These are phyloP conservation scores for Enteromius fasciolatus DNA, from an alignment of 2,797 vertebrate genomes.

Conservation along the genomic window DNA sequence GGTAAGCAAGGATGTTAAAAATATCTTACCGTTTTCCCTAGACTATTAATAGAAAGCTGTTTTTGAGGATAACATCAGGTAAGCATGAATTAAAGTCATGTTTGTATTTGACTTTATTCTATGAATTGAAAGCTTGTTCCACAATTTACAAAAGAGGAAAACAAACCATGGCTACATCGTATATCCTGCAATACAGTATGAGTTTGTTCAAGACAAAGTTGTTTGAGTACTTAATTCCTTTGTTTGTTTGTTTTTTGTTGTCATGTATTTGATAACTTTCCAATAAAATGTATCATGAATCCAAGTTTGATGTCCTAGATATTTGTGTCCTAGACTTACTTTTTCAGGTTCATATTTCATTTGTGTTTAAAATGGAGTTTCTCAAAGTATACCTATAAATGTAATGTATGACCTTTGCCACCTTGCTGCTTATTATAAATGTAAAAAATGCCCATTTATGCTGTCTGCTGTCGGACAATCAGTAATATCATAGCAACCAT, in stretches of 20 bases:
- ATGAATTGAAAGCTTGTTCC: slow-evolving; percentile 68
- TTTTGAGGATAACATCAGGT: slow-evolving; percentile 1
- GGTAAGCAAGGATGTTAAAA: slow-evolving; percentile 81
- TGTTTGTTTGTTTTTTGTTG: slow-evolving; percentile 45
- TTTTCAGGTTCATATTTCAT: slow-evolving; percentile 62
- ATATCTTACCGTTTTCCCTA: neutral
- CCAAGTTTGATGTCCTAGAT: slow-evolving; percentile 67
- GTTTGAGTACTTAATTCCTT: slow-evolving; percentile 38
- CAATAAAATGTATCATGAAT: slow-evolving; percentile 76
- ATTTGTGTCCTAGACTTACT: slow-evolving; percentile 69
- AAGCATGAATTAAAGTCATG: slow-evolving; percentile 5
- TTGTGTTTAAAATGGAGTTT: neutral
- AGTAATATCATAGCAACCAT: slow-evolving; percentile 9
- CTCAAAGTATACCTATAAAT: neutral
- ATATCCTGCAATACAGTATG: neutral
- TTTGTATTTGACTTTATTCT: neutral
- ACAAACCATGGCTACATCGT: slow-evolving; percentile 53
- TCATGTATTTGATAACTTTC: slow-evolving; percentile 68
- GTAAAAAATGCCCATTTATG: neutral
- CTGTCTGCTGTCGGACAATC: neutral
- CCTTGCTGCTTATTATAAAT: neutral
- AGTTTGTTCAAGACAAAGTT: slow-evolving; percentile 45
- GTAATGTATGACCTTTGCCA: neutral
- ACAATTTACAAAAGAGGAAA: slow-evolving; percentile 47
- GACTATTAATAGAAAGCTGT: neutral